These are phyloP conservation scores for Caenorhabditis sp. DNA, from an alignment of 2,888 invertebrate genomes.

Conservation along the genomic window DNA sequence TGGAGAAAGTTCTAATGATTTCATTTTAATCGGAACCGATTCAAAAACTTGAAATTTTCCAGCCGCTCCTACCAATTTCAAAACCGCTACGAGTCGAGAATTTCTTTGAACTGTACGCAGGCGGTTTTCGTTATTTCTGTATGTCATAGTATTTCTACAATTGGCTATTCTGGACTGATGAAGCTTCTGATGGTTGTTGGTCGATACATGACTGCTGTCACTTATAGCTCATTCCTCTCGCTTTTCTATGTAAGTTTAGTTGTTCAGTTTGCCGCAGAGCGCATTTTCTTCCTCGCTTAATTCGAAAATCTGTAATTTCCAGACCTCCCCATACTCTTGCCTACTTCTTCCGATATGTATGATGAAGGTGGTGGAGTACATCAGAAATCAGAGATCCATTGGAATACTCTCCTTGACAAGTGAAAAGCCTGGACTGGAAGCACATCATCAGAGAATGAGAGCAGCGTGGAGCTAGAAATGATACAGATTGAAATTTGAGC, in stretches of 20 bases:
- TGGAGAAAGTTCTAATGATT: too few relatives aligned
- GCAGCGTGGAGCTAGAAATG: slow-evolving; percentile 21
- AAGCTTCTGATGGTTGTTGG: slow-evolving; percentile 29
- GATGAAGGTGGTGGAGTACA: slow-evolving; percentile 28
- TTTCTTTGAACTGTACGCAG: slow-evolving; percentile 37
- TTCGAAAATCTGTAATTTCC: slow-evolving; percentile 4
- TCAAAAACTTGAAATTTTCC: too few relatives aligned
- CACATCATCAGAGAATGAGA: slow-evolving; percentile 27
- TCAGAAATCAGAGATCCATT: slow-evolving; percentile 14
- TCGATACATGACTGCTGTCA: not conserved
- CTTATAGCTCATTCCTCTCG: slow-evolving; percentile 37
- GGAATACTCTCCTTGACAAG: slow-evolving; percentile 28
- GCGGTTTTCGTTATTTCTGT: slow-evolving; percentile 36
- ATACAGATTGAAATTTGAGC: too few relatives aligned
- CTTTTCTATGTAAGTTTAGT: slow-evolving; percentile 33
- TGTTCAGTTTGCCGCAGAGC: not conserved
- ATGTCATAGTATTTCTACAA: slow-evolving; percentile 25
- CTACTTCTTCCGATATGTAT: slow-evolving; percentile 38
- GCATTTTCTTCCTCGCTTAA: not conserved
- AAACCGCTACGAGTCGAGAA: slow-evolving; percentile 17
- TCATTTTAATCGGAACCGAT: too few relatives aligned
- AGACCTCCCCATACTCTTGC: slow-evolving; percentile 46
- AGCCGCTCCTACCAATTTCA: slow-evolving; percentile 18
- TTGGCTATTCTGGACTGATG: slow-evolving; percentile 25
- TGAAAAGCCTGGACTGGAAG: slow-evolving; percentile 10